Conservation (phyloP, 1,140 invertebrate species). For the Lepidurus apus region DNA sequence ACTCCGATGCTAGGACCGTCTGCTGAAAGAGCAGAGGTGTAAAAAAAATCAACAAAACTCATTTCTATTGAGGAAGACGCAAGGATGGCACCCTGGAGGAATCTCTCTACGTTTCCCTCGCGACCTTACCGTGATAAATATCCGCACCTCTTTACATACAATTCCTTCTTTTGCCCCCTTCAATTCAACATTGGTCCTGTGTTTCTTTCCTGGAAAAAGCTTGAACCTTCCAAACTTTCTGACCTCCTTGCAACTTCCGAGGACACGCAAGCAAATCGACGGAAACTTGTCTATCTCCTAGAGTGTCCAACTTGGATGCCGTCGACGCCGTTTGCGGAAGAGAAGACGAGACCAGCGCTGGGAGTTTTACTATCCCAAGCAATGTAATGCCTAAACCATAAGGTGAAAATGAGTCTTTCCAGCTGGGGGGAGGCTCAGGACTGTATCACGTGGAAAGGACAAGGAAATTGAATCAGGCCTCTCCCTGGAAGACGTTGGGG, state of each 20-base stretch:
- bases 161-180: not conserved
- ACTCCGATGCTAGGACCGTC: not conserved
- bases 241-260: not conserved
- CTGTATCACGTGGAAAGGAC: not conserved
- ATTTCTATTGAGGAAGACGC: slow-evolving; percentile 19
- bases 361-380: not conserved
- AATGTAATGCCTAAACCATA: not conserved
- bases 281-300: slow-evolving; percentile 3
- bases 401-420: slow-evolving; percentile 1
- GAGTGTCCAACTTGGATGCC: not conserved
- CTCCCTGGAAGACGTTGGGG: no score
- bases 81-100: slow-evolving; percentile 1
- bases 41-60: not conserved
- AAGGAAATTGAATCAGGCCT: not conserved
- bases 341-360: not conserved
- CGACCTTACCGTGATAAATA: slow-evolving; percentile 5
- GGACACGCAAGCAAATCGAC: not conserved
- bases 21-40: not conserved
- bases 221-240: not conserved
- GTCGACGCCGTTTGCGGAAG: slow-evolving; percentile 4
- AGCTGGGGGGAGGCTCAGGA: not conserved
- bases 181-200: not conserved
- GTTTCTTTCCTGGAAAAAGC: not conserved
- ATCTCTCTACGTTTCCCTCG: not conserved
- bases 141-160: not conserved